Evolutionary conservation across 37 sponge, comb jelly and placozoan species (phyloP).

Genomic region (Tethya wilhelma): DNA sequence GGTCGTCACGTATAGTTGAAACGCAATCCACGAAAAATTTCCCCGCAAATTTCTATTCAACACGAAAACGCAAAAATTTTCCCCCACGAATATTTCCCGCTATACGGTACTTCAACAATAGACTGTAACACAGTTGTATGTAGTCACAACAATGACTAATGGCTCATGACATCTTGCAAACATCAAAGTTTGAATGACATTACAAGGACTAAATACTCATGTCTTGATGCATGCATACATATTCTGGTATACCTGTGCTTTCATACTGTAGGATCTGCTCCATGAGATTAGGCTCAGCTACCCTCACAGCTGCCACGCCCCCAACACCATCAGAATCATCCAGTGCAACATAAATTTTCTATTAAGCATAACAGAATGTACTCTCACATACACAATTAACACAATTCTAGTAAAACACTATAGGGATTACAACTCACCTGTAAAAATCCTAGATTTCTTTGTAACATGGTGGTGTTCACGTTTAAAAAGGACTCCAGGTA

Average conservation of each 20-base stretch:
- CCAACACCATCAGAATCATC: constrained; percentile 83
- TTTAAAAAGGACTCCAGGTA: constrained; percentile 58
- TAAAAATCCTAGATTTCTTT: constrained; percentile 64
- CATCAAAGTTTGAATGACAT: too few relatives aligned
- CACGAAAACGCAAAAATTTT: too few relatives aligned
- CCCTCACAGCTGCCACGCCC: constrained; percentile 63
- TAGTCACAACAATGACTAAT: too few relatives aligned
- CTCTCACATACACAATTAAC: not conserved
- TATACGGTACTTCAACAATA: too few relatives aligned
- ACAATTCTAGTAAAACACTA: not conserved
- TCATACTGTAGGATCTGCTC: constrained; percentile 74
- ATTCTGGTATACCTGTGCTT: constrained; percentile 66
- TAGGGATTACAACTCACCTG: constrained; percentile 44
- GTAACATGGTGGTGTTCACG: constrained; percentile 12
- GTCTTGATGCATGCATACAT: too few relatives aligned
- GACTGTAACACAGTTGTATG: too few relatives aligned
- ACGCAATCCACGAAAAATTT: too few relatives aligned
- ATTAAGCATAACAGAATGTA: not conserved
- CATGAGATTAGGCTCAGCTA: constrained; percentile 29
- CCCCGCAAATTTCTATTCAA: too few relatives aligned
- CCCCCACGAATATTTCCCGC: too few relatives aligned
- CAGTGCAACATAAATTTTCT: constrained; percentile 75
- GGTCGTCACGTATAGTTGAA: too few relatives aligned
- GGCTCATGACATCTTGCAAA: too few relatives aligned
- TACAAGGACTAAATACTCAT: too few relatives aligned